Percentiles rank a stretch among this genome's conserved stretches.
Evolutionary conservation across 2,797 vertebrate species (phyloP).

Genomic region (Chaenodraco wilsoni): DNA sequence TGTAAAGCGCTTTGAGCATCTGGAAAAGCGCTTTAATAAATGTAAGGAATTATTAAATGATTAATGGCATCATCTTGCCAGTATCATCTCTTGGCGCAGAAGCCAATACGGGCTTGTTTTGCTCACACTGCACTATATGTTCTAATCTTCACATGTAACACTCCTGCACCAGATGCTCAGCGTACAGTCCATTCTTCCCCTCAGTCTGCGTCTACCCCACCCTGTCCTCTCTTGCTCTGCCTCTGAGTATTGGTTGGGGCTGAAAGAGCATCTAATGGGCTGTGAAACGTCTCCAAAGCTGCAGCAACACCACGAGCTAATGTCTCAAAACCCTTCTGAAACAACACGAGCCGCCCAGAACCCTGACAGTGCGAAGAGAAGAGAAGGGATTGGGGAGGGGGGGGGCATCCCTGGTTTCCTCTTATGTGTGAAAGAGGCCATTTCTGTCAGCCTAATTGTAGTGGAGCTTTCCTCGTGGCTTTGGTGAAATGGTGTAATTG

Average conservation of each 20-base stretch:
- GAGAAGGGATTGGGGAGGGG: not conserved
- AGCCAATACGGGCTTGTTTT: not conserved
- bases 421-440: slow-evolving; percentile 71
- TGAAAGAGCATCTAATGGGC: slow-evolving; percentile 79
- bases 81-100: no score
- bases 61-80: not conserved
- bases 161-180: slow-evolving; percentile 6
- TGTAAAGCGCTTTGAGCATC: no score
- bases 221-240: slow-evolving; percentile 38
- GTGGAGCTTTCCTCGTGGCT: slow-evolving; percentile 56
- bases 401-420: slow-evolving; percentile 35
- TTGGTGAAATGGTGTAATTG: slow-evolving; percentile 61
- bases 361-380: slow-evolving; percentile 58
- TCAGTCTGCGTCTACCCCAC: not conserved
- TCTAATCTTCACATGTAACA: not conserved
- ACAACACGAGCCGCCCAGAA: slow-evolving; percentile 56
- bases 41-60: no score
- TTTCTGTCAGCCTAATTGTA: slow-evolving; percentile 75
- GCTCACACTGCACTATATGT: not conserved
- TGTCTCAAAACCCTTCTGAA: slow-evolving; percentile 69
- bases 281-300: slow-evolving; percentile 73
- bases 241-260: slow-evolving; percentile 62
- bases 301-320: slow-evolving; percentile 72
- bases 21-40: no score
- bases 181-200: not conserved